These are phyloP conservation scores for Stegostoma tigrinum DNA, from an alignment of 2,113 vertebrate genomes.

Conservation along the genomic window DNA sequence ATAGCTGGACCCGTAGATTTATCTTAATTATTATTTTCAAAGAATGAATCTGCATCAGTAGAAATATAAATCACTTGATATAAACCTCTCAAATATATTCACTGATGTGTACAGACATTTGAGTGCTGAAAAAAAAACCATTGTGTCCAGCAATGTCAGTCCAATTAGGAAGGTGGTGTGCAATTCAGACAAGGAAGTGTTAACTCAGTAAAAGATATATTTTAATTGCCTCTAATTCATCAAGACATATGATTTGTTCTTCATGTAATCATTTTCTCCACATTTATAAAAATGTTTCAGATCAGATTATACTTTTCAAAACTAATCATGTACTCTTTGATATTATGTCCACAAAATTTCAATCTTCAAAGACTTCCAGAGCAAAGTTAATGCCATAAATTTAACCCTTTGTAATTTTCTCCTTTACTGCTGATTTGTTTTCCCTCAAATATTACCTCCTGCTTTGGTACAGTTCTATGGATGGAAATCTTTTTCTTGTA, in stretches of 20 bases:
- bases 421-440: neutral
- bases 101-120: neutral
- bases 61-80: constrained; percentile 33
- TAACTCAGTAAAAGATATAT: neutral
- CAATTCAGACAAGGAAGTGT: constrained; percentile 8
- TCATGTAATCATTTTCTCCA: neutral
- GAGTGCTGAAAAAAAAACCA: neutral
- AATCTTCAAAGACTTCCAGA: neutral
- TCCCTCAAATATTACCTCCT: neutral
- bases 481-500: neutral
- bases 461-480: neutral
- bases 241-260: neutral
- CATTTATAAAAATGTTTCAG: neutral
- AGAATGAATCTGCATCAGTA: constrained; percentile 40
- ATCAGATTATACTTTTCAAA: neutral
- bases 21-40: constrained; percentile 39
- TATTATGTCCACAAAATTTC: neutral
- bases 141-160: neutral
- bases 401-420: neutral
- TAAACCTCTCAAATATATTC: constrained; percentile 15
- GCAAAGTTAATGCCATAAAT: neutral
- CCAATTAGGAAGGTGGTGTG: neutral
- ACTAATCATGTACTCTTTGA: neutral
- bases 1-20: constrained; percentile 37
- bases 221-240: neutral